phyloP scores from a whole-genome alignment of 2,888 invertebrate genomes.

The Drosophila buzzatii region DNA sequence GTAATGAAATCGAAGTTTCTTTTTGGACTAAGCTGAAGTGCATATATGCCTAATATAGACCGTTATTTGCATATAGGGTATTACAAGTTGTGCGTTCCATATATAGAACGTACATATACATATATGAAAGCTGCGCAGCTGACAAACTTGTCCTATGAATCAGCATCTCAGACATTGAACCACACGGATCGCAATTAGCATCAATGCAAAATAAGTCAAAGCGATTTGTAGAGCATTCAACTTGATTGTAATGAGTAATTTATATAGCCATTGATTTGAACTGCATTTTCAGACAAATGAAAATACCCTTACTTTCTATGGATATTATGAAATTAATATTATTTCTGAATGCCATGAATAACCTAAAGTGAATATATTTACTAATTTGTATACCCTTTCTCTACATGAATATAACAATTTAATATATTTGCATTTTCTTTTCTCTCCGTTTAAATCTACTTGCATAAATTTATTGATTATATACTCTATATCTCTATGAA shows the following conservation, averaged over 20 bases:
- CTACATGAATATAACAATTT: neutral
- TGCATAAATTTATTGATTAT: too few species aligned
- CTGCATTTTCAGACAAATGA: too few species aligned
- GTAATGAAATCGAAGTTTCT: neutral
- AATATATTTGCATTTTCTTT: too few species aligned
- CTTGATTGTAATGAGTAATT: slow-evolving; percentile 4
- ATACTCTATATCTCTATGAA: too few species aligned
- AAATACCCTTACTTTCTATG: too few species aligned
- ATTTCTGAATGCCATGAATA: too few species aligned
- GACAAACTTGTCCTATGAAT: slow-evolving; percentile 31
- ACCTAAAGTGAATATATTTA: too few species aligned
- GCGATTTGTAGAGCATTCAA: slow-evolving; percentile 39
- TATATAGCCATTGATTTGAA: neutral
- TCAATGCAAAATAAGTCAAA: slow-evolving; percentile 39
- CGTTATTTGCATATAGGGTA: slow-evolving; percentile 7
- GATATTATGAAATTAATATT: too few species aligned
- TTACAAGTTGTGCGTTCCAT: slow-evolving; percentile 17
- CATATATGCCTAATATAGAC: neutral
- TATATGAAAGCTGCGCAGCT: neutral
- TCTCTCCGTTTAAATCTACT: too few species aligned
- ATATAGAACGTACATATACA: neutral
- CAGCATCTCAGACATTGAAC: slow-evolving; percentile 21
- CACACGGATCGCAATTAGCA: slow-evolving; percentile 35
- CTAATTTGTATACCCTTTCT: neutral
- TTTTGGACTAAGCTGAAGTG: neutral